Evolutionary conservation across 2,797 vertebrate species (phyloP).

Genomic region (Hozukius guyotensis): DNA sequence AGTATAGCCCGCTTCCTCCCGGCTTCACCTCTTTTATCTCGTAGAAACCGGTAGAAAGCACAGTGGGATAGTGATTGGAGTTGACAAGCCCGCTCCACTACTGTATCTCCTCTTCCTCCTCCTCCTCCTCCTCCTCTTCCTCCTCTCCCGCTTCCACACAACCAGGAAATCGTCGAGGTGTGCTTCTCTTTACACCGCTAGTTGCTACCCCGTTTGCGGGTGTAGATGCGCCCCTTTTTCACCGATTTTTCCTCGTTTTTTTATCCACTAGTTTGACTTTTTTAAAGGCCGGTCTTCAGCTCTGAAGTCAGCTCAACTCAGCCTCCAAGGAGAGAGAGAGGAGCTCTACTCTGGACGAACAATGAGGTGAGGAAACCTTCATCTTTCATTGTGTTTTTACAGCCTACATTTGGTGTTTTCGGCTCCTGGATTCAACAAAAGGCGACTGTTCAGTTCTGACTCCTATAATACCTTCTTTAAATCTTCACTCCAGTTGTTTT

Average conservation of each 20-base stretch:
- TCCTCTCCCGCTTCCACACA: slow-evolving; percentile 73
- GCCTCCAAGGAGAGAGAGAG: slow-evolving; percentile 75
- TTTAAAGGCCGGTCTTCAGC: slow-evolving; percentile 48
- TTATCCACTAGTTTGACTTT: slow-evolving; percentile 54
- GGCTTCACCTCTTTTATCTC: neutral
- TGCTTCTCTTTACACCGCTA: slow-evolving; percentile 73
- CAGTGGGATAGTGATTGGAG: slow-evolving; percentile 79
- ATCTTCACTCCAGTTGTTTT: neutral
- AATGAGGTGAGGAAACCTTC: slow-evolving; percentile 82
- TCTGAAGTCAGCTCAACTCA: slow-evolving; percentile 71
- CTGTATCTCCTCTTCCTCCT: slow-evolving; percentile 72
- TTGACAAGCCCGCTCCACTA: slow-evolving; percentile 84
- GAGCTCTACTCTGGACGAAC: slow-evolving; percentile 81
- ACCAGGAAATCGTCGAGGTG: slow-evolving; percentile 88
- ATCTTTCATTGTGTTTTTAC: slow-evolving; percentile 72
- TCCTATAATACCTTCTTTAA: neutral
- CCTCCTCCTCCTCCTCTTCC: slow-evolving; percentile 25
- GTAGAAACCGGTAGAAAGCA: slow-evolving; percentile 24
- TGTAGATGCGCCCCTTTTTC: slow-evolving; percentile 60
- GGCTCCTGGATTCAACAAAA: slow-evolving; percentile 35
- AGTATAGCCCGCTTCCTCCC: neutral
- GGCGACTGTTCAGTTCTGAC: slow-evolving; percentile 14
- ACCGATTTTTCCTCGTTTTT: slow-evolving; percentile 10
- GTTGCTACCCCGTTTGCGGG: slow-evolving; percentile 68
- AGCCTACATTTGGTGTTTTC: slow-evolving; percentile 51